Conservation (phyloP, 2,888 invertebrate genomes). For the Onchidella celtica region DNA sequence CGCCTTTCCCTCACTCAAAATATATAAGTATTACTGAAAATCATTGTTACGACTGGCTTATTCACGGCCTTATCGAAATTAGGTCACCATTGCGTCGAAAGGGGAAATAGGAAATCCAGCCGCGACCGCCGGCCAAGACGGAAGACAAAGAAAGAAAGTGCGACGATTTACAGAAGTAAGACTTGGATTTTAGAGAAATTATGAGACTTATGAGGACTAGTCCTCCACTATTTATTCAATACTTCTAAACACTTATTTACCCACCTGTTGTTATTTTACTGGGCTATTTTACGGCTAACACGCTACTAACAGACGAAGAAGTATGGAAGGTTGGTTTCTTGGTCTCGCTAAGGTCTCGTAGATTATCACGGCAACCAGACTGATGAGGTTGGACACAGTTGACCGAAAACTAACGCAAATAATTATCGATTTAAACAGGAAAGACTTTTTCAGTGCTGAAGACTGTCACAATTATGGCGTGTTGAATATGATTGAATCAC, state of each 20-base stretch:
- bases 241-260: not conserved
- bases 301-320: conserved; percentile 34
- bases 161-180: too few species aligned
- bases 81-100: conserved; percentile 27
- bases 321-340: conserved; percentile 32
- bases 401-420: not conserved
- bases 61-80: conserved; percentile 36
- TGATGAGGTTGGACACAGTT: not conserved
- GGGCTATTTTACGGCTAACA: conserved; percentile 36
- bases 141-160: not conserved
- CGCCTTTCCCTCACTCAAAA: too few species aligned
- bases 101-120: not conserved
- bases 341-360: conserved; percentile 4
- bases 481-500: too few species aligned
- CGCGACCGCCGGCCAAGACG: not conserved
- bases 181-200: not conserved
- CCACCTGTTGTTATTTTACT: conserved; percentile 45
- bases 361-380: conserved; percentile 5
- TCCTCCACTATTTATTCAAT: not conserved
- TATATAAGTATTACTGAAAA: too few species aligned
- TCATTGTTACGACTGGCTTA: too few species aligned
- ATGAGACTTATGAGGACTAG: not conserved
- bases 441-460: not conserved
- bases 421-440: not conserved
- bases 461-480: too few species aligned